Evolutionary conservation across 2,888 invertebrate genomes (phyloP), one percentile per base, ranked within the genome.

Genomic region (Pseudococcus longispinus): DNA sequence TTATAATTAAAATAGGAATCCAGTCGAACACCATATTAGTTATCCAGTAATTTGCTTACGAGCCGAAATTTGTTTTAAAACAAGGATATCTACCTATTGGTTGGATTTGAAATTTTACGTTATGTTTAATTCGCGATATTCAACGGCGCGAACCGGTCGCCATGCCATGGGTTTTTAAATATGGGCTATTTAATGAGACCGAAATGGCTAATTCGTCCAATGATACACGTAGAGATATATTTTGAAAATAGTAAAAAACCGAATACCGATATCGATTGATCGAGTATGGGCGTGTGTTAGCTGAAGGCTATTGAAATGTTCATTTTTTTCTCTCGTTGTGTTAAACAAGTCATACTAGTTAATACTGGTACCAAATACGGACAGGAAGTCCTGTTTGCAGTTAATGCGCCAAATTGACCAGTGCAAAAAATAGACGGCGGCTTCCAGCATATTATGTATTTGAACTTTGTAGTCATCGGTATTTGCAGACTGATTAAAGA

Each of bases 331-430:
- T 80, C 77, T 60, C 60, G 70, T 42, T 80, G 77, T 42, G 77
- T 80, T 84, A 60, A 84, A 84, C 84, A 60, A 84, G 84, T 84
- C 26, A 32, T 84, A 55, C 84, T 84, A 55, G 84, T 84, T 84
- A 84, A 84, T 32, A 55, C 55, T 55, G 55, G 84, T 84, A 55
- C 84, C 84, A 60, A 84, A 84, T 84, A 84, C 55, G 84, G 84
- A 55, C 83, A 84, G 84, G 84, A 84, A 84, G 60, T 84, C 84
- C 84, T 84, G 60, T 32, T 84, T 84, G 84, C 84, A 84, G 60
- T 55, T 84, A 84, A 46, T 32, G 51, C 55, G 32, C 55, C 37
- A 55, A 84, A 84, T 84, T 60, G 84, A 60, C 55, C 60, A 26
- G 32, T 51, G 55, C 32, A 84, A 84, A 84, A 84, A 55, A 84